phyloP scores from a whole-genome alignment of 2,888 invertebrate genomes.

The Hydrotaea cyrtoneurina region DNA sequence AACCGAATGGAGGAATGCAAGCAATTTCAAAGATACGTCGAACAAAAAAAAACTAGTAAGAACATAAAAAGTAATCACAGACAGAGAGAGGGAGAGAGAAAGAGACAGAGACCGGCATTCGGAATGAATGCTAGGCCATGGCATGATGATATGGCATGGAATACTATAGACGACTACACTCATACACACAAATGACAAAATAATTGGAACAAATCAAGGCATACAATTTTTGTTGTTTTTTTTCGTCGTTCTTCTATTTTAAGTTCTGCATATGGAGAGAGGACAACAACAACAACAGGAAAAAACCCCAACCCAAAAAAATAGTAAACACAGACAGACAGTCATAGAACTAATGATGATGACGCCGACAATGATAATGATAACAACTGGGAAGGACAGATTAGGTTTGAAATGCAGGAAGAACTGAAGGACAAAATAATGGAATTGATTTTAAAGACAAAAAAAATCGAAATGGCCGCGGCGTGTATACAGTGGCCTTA shows the following conservation, averaged over 20 bases:
- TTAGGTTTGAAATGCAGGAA: conserved; percentile 26
- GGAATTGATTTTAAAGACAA: neutral
- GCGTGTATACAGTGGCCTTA: too few species aligned
- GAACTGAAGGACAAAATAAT: conserved; percentile 35
- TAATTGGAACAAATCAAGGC: conserved; percentile 66
- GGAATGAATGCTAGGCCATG: conserved; percentile 8
- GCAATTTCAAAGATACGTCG: neutral
- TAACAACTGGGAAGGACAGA: neutral
- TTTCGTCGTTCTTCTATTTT: neutral
- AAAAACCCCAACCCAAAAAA: neutral
- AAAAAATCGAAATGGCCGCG: too few species aligned
- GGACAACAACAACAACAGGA: too few species aligned
- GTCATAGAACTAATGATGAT: conserved; percentile 59
- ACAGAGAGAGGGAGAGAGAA: neutral
- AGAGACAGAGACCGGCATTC: neutral
- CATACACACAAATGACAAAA: conserved; percentile 59
- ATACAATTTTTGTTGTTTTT: conserved; percentile 33
- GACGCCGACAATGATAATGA: neutral
- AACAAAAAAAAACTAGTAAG: neutral
- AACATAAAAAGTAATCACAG: conserved; percentile 21
- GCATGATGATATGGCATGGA: neutral
- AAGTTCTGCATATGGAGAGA: neutral
- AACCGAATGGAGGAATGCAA: conserved; percentile 3
- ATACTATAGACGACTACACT: conserved; percentile 2
- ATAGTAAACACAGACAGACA: neutral